Evolutionary conservation across 2,113 vertebrate genomes (phyloP).

Genomic region (Pteropus alecto): DNA sequence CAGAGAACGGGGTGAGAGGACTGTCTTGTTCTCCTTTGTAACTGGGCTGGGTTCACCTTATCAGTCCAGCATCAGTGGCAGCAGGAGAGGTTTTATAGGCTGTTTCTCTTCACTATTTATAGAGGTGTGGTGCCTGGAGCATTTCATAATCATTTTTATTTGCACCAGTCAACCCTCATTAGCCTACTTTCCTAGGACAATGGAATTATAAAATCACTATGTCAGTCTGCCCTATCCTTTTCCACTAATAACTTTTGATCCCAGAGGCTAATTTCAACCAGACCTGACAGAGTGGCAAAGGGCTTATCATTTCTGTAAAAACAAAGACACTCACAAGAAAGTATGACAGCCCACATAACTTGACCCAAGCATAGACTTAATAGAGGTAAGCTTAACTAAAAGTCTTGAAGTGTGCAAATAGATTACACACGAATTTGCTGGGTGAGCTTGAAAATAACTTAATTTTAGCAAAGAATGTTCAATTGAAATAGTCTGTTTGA

Average conservation of each 20-base stretch:
- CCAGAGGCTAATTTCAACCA: conserved; percentile 71
- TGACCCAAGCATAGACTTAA: background rate
- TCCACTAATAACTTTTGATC: conserved; percentile 76
- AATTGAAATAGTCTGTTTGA: conserved; percentile 3
- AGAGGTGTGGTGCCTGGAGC: conserved; percentile 77
- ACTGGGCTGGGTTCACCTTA: conserved; percentile 6
- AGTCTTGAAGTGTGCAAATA: background rate
- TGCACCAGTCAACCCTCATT: conserved; percentile 75
- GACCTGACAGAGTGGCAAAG: conserved; percentile 52
- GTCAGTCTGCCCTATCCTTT: conserved; percentile 67
- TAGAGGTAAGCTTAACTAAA: background rate
- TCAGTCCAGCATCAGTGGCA: conserved; percentile 17
- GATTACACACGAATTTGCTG: conserved; percentile 6
- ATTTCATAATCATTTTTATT: conserved; percentile 76
- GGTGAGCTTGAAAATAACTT: conserved; percentile 26
- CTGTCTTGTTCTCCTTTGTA: background rate
- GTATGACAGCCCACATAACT: background rate
- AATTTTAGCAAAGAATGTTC: conserved; percentile 21
- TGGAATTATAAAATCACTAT: conserved; percentile 73
- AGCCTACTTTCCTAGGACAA: conserved; percentile 77
- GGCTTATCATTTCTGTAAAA: conserved; percentile 38
- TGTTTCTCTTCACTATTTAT: conserved; percentile 72
- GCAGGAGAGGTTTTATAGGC: conserved; percentile 57
- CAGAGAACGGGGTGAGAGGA: background rate
- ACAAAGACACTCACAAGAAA: conserved; percentile 17